Base-by-base conservation (phyloP, 2,113 vertebrate genomes). In the Piaya cayana region DNA sequence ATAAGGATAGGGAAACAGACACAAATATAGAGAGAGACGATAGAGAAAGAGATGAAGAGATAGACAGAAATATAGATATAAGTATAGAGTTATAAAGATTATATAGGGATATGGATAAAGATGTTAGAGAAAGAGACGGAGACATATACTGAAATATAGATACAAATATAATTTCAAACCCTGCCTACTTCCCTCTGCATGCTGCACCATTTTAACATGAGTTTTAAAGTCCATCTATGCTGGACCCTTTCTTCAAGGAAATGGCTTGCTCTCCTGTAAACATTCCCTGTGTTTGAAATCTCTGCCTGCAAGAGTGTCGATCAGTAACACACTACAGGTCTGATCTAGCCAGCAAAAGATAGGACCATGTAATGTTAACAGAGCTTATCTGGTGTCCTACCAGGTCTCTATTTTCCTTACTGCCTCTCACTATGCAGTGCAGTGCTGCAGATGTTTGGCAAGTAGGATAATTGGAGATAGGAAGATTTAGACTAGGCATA, bases 341-440 rank as follows among this genome's bases (percentile, higher is more conserved):
- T 68, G 29, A 21, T 27, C 45, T 15, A 70, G 34, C 37, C 3
- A 0, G 53, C 3, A 2, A 2, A 1, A 4, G 18, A 12, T 69
- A 39, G 39, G 39, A 22, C 12, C 2, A 0, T 6, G 0, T 16
- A 39, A 13, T 39, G 39, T 12, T 39, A 39, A 39, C 39, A 39
- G 39, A 39, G 6, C 37, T 56, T n/a, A 5, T 15, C 34, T 11
- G 2, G 39, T 3, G 12, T 63, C 63, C 26, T 30, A 22, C 18
- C 4, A 2, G 30, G 15, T 34, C 16, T 43, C 43, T 53, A 0
- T 45, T 60, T 22, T 52, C 25, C 45, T 23, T 37, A 19, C 42
- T 42, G 42, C 32, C 21, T 63, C 20, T 36, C 21, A 8, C 36
- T 12, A 11, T 7, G 15, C 3, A 1, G 30, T 18, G 39, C 21